phyloP scores from a whole-genome alignment of 2,113 vertebrate genomes.

The Brachypodius melanocephalos region DNA sequence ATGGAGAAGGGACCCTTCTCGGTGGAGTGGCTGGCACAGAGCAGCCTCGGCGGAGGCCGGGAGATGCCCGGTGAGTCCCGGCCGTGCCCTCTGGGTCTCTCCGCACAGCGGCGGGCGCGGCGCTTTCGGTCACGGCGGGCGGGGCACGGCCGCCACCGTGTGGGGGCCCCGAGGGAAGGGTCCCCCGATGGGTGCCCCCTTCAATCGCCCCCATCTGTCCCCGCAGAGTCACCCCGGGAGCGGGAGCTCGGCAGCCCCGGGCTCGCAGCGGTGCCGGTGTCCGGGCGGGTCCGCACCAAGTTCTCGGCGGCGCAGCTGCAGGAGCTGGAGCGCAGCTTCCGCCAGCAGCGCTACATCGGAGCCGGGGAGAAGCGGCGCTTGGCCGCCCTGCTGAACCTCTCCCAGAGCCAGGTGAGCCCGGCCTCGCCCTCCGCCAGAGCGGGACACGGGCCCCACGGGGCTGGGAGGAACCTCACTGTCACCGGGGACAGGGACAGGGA shows the following conservation, averaged over 20 bases:
- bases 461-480: rapidly evolving
- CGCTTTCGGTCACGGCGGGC: neutral
- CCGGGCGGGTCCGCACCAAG: slow-evolving; percentile 77
- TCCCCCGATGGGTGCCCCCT: no score
- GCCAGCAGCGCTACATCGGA: slow-evolving; percentile 80
- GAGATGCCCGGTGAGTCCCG: neutral
- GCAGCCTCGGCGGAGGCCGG: slow-evolving; percentile 41
- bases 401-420: slow-evolving; percentile 79
- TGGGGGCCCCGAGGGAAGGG: neutral
- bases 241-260: slow-evolving; percentile 26
- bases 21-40: slow-evolving; percentile 83
- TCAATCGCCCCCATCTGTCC: neutral
- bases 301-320: slow-evolving; percentile 79
- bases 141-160: neutral
- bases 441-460: neutral
- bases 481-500: neutral
- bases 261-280: neutral
- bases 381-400: slow-evolving; percentile 75
- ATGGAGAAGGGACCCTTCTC: slow-evolving; percentile 70
- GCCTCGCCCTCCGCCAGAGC: neutral
- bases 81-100: neutral
- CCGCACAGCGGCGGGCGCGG: neutral
- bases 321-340: slow-evolving; percentile 83
- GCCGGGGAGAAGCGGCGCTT: slow-evolving; percentile 76
- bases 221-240: neutral